Conservation (phyloP, 1,140 invertebrate genomes). For the Ectropis grisescens region DNA sequence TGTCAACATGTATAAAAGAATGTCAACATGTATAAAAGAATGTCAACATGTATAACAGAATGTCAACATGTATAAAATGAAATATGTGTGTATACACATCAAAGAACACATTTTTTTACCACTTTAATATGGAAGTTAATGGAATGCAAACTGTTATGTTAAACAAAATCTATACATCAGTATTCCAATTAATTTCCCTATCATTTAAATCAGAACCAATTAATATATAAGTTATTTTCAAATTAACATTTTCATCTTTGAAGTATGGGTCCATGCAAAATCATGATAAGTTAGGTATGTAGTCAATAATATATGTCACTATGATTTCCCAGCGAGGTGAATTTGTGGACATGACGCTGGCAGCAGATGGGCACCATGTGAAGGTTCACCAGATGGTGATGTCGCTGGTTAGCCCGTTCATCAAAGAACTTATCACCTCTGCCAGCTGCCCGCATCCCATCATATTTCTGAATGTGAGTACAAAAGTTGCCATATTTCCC, state of each 20-base stretch:
- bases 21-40: too few species aligned
- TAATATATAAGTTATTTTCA: neutral
- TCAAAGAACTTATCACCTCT: slow-evolving; percentile 78
- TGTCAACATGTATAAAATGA: too few species aligned
- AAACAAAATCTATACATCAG: too few species aligned
- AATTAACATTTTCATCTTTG: neutral
- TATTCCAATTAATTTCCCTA: too few species aligned
- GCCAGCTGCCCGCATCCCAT: slow-evolving; percentile 83
- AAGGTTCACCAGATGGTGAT: slow-evolving; percentile 82
- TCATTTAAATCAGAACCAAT: neutral
- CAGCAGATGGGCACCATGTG: slow-evolving; percentile 77
- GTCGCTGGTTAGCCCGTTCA: slow-evolving; percentile 79
- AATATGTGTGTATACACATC: too few species aligned
- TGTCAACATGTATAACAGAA: too few species aligned
- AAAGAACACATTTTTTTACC: too few species aligned
- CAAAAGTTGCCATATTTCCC: neutral
- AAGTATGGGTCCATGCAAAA: neutral
- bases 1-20: too few species aligned
- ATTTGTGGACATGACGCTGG: slow-evolving; percentile 81
- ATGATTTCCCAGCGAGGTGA: slow-evolving; percentile 36
- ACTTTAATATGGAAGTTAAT: too few species aligned
- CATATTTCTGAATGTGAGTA: slow-evolving; percentile 68
- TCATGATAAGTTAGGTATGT: neutral
- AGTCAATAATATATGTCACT: neutral
- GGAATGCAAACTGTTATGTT: too few species aligned